Evolutionary conservation across 2,113 vertebrate species (phyloP), one percentile per base, ranked within the genome.

Genomic region (Hippocampus comes): DNA sequence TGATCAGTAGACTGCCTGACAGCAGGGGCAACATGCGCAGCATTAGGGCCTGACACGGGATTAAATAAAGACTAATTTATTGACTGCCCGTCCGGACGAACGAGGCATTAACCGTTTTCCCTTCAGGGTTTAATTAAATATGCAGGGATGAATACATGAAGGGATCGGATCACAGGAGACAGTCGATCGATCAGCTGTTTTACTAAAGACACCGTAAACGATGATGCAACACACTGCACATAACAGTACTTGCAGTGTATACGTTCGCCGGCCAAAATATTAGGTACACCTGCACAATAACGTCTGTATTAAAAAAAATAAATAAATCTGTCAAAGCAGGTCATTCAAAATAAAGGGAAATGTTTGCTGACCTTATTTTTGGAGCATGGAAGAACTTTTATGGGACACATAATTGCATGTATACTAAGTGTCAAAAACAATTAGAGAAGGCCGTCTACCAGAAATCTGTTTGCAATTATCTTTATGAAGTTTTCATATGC

Each of bases 61-160:
- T 90, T 85, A 87, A 88, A 89, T 88, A 86, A 78, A 86, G 77
- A 75, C 87, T 84, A 90, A 91, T 92, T 89, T 92, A 91, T 83
- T 82, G 80, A 67, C 79, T 89, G 88, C 86, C 82, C 84, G 80
- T 70, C 73, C 80, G 77, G n/a, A 66, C 21, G 41, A 46, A 66
- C 63, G n/a, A n/a, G 20, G 23, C 83, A 88, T 86, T 88, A 82
- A 84, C 83, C 68, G 68, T 82, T 80, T 38, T 66, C 73, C 42
- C 74, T 74, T 49, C 78, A 80, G 30, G 67, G 77, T 66, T 66
- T 81, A 77, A 83, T 83, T 42, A 73, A 78, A 82, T 70, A 70
- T 81, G 72, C 74, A 67, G 65, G 63, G 69, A 75, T 43, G 5
- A 60, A 61, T 65, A 38, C 53, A 72, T 43, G 14, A 61, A 61